These are phyloP conservation scores for Leuciscus waleckii DNA, from an alignment of 2,797 vertebrate genomes.

Conservation along the genomic window DNA sequence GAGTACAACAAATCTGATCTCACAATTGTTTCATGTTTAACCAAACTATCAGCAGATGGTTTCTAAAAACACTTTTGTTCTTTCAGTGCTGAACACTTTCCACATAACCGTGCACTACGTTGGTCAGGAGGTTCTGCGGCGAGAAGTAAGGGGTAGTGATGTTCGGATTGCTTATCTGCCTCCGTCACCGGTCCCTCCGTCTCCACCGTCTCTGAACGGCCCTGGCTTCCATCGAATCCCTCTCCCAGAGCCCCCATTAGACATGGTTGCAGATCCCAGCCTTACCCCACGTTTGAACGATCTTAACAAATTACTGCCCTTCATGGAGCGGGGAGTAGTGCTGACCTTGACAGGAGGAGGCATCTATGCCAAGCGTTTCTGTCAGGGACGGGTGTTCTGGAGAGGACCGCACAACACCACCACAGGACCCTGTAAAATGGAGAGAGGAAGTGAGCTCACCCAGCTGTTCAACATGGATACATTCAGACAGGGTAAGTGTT, in stretches of 20 bases:
- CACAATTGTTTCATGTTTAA: background rate
- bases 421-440: constrained; percentile 74
- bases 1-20: background rate
- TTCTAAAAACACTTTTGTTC: background rate
- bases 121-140: constrained; percentile 74
- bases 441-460: constrained; percentile 69
- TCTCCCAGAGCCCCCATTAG: constrained; percentile 74
- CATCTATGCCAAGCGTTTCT: constrained; percentile 81
- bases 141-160: constrained; percentile 74
- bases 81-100: constrained; percentile 77
- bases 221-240: constrained; percentile 68
- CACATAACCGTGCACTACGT: constrained; percentile 78
- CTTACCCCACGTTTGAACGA: constrained; percentile 59
- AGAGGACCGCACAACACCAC: constrained; percentile 71
- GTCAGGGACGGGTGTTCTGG: constrained; percentile 84
- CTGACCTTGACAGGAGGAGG: constrained; percentile 79
- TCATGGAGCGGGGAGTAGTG: constrained; percentile 81
- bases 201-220: constrained; percentile 32
- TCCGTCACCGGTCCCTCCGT: constrained; percentile 63
- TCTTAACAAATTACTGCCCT: constrained; percentile 76
- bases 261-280: constrained; percentile 67
- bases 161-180: constrained; percentile 74
- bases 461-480: constrained; percentile 77
- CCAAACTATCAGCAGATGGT: background rate
- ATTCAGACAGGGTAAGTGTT: constrained; percentile 77